These are phyloP conservation scores for Orthosia cruda DNA, from an alignment of 2,888 invertebrate genomes.

Conservation along the genomic window DNA sequence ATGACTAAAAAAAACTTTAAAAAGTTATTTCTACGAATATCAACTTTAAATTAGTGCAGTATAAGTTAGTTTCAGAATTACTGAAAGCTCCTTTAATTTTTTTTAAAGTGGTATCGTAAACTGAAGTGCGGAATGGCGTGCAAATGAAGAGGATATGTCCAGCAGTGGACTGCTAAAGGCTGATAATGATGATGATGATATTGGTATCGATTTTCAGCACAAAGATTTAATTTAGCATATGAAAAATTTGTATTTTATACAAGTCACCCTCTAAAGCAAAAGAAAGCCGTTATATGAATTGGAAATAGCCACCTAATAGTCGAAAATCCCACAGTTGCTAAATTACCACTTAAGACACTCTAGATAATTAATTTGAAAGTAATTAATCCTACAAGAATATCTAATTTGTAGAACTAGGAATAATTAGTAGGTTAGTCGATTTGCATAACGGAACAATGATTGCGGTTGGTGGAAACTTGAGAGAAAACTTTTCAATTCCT, in stretches of 20 bases:
- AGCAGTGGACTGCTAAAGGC: too few relatives aligned
- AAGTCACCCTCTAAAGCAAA: background rate
- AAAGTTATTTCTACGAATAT: too few relatives aligned
- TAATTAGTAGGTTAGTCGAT: conserved; percentile 21
- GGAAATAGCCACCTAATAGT: background rate
- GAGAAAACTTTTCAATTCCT: conserved; percentile 4
- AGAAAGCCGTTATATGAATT: background rate
- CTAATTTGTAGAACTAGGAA: conserved; percentile 20
- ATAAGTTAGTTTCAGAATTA: background rate
- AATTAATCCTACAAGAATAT: conserved; percentile 10
- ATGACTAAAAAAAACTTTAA: background rate
- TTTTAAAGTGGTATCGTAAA: too few relatives aligned
- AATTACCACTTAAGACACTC: background rate
- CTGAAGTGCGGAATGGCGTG: too few relatives aligned
- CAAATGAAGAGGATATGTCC: too few relatives aligned
- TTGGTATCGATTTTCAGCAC: too few relatives aligned
- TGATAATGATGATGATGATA: too few relatives aligned
- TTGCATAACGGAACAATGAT: conserved; percentile 28
- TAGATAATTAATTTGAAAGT: conserved; percentile 7
- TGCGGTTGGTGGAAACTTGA: background rate
- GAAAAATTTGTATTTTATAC: background rate
- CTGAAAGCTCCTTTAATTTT: too few relatives aligned
- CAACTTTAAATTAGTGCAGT: background rate
- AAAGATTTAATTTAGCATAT: too few relatives aligned
- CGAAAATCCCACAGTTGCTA: background rate